Evolutionary conservation across 2,113 vertebrate species (phyloP).

Genomic region (Diadophis punctatus): DNA sequence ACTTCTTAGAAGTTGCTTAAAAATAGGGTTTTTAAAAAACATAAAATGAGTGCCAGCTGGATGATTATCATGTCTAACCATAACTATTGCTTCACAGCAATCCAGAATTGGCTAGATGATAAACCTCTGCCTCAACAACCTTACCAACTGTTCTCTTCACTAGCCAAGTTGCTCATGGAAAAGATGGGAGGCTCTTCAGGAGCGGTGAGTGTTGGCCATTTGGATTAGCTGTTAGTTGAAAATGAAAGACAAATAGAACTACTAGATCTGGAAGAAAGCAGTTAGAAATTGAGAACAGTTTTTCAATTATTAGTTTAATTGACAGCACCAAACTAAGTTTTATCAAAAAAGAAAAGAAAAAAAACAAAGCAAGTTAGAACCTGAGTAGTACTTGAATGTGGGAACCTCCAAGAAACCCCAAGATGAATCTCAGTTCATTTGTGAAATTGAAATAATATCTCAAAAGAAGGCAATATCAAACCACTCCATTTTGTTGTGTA

Average conservation of each 20-base stretch:
- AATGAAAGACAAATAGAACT: background rate
- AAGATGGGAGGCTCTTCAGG: conserved; percentile 94
- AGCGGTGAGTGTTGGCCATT: conserved; percentile 71
- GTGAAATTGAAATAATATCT: background rate
- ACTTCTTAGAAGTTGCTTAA: background rate
- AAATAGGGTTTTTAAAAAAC: background rate
- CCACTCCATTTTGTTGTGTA: background rate
- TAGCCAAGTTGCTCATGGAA: conserved; percentile 82
- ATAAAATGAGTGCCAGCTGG: background rate
- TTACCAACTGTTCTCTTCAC: conserved; percentile 66
- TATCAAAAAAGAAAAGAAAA: background rate
- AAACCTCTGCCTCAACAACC: conserved; percentile 67
- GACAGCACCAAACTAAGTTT: background rate
- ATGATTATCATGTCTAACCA: accelerated
- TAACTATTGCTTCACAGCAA: conserved; percentile 67
- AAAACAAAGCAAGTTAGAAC: background rate
- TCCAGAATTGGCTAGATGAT: conserved; percentile 76
- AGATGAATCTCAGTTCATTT: background rate
- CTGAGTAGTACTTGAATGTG: background rate
- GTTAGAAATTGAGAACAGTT: background rate
- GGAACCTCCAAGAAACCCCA: background rate
- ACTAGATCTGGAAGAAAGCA: background rate
- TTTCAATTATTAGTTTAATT: background rate
- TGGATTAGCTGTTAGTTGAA: background rate
- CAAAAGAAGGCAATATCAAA: background rate